Base-by-base conservation (phyloP, 2,888 invertebrate species). In the Pinctada fucata region DNA sequence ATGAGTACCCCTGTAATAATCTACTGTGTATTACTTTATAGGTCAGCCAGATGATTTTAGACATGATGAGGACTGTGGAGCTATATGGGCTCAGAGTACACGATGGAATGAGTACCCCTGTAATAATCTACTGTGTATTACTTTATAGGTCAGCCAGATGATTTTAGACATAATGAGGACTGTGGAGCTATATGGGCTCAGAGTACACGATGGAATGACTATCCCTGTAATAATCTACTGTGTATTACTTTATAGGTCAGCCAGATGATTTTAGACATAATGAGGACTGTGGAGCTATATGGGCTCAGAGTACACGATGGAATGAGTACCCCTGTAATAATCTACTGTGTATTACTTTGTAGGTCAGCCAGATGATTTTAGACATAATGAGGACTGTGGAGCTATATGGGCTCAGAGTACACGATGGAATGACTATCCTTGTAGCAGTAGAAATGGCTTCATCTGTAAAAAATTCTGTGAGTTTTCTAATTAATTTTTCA, bases 381-480 rank as follows among this genome's bases (percentile, higher is more conserved):
- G 71, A 10, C 65, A 64, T 47, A 76, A 76, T 10, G 76, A 76
- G 48, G 84, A 87, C 76, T 87, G 87, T 78, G 87, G 81, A 3
- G 83, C 82, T n/a, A 85, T 88, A 79, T 79, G 81, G 10, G 81
- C 80, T 4, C n/a, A 70, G 2, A 83, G 75, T 2, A 83, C 80
- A 2, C 76, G 74, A 70, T 88, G 88, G 88, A 80, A 84, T 76
- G 88, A 88, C 66, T 58, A 10, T 13, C 58, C 58, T 1, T 58
- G 58, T 13, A 77, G 75, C 48, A 73, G 77, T 2, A 82, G 82
- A 48, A 79, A 82, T 58, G 88, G 87, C n/a, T 89, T 79, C 76
- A 83, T 90, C 45, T 90, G 90, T 75, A 88, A 88, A 78, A 83
- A 83, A 68, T 58, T 50, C 8, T 71, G 81, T 82, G 69, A 74